A percentile compares a stretch with the other conserved stretches of the same genome.
These are phyloP conservation scores for Alaudala cheleensis DNA, from an alignment of 2,113 vertebrate genomes.

Conservation along the genomic window DNA sequence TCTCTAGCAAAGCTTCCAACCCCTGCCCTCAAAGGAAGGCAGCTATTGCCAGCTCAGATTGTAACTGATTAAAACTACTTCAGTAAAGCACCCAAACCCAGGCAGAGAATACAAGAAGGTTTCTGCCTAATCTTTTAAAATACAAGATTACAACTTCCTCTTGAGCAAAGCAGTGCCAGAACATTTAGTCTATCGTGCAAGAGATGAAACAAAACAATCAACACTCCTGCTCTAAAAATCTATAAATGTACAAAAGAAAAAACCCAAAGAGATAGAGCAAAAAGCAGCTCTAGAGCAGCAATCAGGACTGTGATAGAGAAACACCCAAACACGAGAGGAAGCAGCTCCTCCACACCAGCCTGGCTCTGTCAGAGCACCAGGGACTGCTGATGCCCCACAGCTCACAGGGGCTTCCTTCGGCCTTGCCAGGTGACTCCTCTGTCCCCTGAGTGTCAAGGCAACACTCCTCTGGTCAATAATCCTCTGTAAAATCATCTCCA, in stretches of 20 bases:
- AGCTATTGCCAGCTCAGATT: background rate
- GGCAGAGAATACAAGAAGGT: background rate
- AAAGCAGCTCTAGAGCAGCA: background rate
- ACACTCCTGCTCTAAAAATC: background rate
- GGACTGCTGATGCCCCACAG: background rate
- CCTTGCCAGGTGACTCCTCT: background rate
- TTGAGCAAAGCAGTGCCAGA: background rate
- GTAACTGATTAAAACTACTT: background rate
- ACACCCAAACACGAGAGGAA: background rate
- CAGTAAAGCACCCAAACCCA: background rate
- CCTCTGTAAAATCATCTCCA: background rate
- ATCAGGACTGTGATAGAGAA: background rate
- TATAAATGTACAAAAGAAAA: background rate
- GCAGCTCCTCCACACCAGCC: fast-evolving
- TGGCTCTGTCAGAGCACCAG: background rate
- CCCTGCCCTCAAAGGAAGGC: background rate
- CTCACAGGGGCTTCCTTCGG: background rate
- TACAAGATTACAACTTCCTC: background rate
- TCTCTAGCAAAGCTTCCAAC: background rate
- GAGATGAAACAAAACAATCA: background rate
- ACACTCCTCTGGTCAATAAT: background rate
- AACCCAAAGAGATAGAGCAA: background rate
- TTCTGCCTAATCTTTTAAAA: background rate
- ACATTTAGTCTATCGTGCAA: background rate
- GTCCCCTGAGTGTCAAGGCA: background rate